Evolutionary conservation across 2,888 invertebrate species (phyloP).

Genomic region (Brenthis hecate): DNA sequence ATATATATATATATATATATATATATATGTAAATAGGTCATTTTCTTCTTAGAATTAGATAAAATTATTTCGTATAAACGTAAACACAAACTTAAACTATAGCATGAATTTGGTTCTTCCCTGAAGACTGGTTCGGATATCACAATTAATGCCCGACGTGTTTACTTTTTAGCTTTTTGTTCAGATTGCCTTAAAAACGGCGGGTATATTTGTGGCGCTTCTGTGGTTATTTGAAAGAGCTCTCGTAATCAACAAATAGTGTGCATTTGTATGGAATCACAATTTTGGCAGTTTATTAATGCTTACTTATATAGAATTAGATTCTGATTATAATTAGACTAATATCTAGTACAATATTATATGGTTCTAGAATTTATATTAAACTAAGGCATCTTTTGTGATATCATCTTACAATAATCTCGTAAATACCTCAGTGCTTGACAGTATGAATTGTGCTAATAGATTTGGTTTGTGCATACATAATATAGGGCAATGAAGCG

Average conservation of each 20-base stretch:
- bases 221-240: slow-evolving; percentile 13
- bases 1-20: too few species aligned
- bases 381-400: neutral
- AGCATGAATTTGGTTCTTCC: slow-evolving; percentile 27
- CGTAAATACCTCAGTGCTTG: neutral
- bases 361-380: neutral
- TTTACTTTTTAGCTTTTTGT: slow-evolving; percentile 30
- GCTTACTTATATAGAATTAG: too few species aligned
- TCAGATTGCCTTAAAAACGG: slow-evolving; percentile 15
- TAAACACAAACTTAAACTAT: slow-evolving; percentile 1
- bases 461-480: slow-evolving; percentile 33
- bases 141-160: slow-evolving; percentile 32
- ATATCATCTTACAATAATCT: neutral
- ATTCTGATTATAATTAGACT: too few species aligned
- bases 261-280: slow-evolving; percentile 8
- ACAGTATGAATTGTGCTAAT: slow-evolving; percentile 20
- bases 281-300: too few species aligned
- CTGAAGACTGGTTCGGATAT: slow-evolving; percentile 32
- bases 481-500: slow-evolving; percentile 26
- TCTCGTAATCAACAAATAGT: slow-evolving; percentile 19
- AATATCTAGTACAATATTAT: too few species aligned
- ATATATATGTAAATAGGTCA: slow-evolving; percentile 5
- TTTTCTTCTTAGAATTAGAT: neutral
- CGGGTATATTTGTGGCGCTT: slow-evolving; percentile 5
- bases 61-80: neutral